Percentiles rank a stretch among this genome's conserved stretches.
Conservation (phyloP, 2,888 invertebrate species). For the Acrocera orbiculus region DNA sequence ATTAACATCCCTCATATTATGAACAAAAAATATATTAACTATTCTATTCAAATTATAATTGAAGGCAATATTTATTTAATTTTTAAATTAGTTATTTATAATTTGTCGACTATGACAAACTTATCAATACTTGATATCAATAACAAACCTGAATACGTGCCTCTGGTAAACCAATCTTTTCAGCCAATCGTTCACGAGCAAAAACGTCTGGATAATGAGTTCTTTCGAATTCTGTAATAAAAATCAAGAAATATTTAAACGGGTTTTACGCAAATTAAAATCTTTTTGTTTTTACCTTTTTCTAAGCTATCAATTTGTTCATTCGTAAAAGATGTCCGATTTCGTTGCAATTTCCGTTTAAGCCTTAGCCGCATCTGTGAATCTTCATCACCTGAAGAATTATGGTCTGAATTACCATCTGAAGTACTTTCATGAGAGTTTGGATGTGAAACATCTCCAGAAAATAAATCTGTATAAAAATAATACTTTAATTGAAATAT, state of each 20-base stretch:
- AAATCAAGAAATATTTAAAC: no score
- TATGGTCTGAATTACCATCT: slow-evolving; percentile 80
- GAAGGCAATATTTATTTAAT: no score
- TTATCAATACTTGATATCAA: no score
- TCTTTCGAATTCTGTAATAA: slow-evolving; percentile 86
- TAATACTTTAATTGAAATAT: no score
- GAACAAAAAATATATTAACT: no score
- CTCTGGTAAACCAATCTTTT: slow-evolving; percentile 96
- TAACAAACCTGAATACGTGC: slow-evolving; percentile 99
- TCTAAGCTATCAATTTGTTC: slow-evolving; percentile 97
- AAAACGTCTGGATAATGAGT: slow-evolving; percentile 97
- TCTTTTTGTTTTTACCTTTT: slow-evolving; percentile 56
- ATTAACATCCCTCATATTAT: no score
- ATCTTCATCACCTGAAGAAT: slow-evolving; percentile 77
- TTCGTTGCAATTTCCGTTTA: slow-evolving; percentile 91
- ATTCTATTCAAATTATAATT: no score
- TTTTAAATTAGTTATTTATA: no score
- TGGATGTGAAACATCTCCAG: slow-evolving; percentile 38
- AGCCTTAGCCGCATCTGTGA: slow-evolving; percentile 82
- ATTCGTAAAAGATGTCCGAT: slow-evolving; percentile 94
- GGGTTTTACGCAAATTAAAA: not conserved
- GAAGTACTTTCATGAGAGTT: slow-evolving; percentile 55
- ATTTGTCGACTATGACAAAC: no score
- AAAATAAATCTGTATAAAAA: slow-evolving; percentile 40
- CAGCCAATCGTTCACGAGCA: slow-evolving; percentile 85